phyloP scores from a whole-genome alignment of 2,888 invertebrate species.

The Camptogramma bilineatum region DNA sequence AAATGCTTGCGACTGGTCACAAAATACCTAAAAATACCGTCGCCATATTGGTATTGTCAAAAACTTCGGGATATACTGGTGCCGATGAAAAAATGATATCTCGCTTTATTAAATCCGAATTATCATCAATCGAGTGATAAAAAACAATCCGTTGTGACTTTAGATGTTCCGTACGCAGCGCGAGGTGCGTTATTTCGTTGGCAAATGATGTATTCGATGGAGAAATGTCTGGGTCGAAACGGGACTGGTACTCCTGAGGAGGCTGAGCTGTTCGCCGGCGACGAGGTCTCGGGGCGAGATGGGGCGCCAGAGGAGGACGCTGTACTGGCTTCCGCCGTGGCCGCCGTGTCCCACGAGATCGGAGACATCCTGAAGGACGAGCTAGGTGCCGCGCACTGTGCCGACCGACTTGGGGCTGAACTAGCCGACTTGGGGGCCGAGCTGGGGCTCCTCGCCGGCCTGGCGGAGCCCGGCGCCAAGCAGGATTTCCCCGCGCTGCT shows the following conservation, averaged over 20 bases:
- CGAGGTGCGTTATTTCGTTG: conserved; percentile 72
- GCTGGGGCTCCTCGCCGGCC: conserved; percentile 74
- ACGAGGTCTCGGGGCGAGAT: conserved; percentile 62
- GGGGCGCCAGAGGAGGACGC: conserved; percentile 72
- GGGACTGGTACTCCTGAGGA: conserved; percentile 67
- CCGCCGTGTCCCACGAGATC: conserved; percentile 79
- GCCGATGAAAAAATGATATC: conserved; percentile 82
- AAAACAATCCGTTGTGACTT: conserved; percentile 69
- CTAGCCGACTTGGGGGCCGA: conserved; percentile 78
- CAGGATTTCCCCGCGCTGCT: conserved; percentile 77
- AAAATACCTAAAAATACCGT: conserved; percentile 84
- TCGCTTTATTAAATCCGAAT: conserved; percentile 68
- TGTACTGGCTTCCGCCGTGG: conserved; percentile 66
- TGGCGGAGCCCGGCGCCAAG: conserved; percentile 73
- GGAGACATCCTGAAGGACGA: conserved; percentile 81
- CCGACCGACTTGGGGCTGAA: conserved; percentile 77
- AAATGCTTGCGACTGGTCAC: conserved; percentile 72
- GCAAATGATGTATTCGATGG: conserved; percentile 81
- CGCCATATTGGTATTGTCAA: conserved; percentile 87
- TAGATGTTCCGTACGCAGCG: conserved; percentile 79
- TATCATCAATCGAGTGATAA: conserved; percentile 70
- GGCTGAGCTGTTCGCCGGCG: conserved; percentile 67
- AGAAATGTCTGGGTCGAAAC: conserved; percentile 76
- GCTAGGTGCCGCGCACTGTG: conserved; percentile 73
- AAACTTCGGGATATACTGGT: conserved; percentile 77